Percentiles rank a stretch among this genome's conserved stretches.
These are phyloP conservation scores for Phymatocera aterrima DNA, from an alignment of 2,888 invertebrate genomes.

Conservation along the genomic window DNA sequence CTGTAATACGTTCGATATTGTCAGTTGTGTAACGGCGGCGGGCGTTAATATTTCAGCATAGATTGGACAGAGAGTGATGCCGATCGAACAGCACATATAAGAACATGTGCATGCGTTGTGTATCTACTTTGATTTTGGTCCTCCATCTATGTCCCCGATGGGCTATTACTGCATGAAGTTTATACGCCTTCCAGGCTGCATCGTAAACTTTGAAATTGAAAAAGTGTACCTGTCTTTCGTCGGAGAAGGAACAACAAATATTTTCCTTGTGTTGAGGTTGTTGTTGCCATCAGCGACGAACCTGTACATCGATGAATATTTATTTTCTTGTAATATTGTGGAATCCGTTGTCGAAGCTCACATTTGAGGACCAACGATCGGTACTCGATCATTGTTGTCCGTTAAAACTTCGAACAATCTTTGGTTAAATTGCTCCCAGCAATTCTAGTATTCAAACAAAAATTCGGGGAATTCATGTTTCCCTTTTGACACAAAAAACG, in stretches of 20 bases:
- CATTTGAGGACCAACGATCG: not conserved
- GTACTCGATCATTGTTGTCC: not conserved
- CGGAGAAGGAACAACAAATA: conserved; percentile 1
- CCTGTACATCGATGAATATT: not conserved
- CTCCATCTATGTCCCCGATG: not conserved
- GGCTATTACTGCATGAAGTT: conserved; percentile 6
- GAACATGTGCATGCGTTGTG: not conserved
- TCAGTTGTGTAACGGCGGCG: not conserved
- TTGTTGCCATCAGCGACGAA: not conserved
- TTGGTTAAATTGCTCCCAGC: too few relatives aligned
- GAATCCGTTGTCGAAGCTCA: not conserved
- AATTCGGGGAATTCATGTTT: not conserved
- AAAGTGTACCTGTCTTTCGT: not conserved
- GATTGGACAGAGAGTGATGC: not conserved
- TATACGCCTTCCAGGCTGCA: not conserved
- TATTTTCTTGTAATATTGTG: not conserved
- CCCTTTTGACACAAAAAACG: not conserved
- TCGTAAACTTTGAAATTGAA: conserved; percentile 16
- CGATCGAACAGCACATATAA: too few relatives aligned
- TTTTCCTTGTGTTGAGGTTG: not conserved
- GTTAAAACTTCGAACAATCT: not conserved
- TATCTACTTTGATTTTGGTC: not conserved
- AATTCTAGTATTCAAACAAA: too few relatives aligned
- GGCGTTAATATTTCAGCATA: not conserved
- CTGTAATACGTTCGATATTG: not conserved